Evolutionary conservation across 2,888 invertebrate genomes (phyloP).

Genomic region (Eupithecia exiguata): DNA sequence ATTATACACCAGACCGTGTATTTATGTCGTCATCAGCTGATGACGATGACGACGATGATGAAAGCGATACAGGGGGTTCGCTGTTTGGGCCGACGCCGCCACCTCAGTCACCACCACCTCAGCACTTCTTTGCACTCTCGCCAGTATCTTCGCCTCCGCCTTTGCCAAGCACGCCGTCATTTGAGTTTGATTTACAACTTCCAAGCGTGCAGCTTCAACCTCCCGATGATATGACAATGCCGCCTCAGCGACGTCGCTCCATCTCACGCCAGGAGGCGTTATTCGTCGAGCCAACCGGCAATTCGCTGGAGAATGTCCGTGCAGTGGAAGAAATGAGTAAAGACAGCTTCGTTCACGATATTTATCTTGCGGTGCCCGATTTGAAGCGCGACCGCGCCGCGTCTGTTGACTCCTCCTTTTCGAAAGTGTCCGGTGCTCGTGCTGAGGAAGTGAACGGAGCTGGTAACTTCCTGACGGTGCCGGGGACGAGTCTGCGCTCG

Average conservation of each 20-base stretch:
- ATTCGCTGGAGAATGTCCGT: slow-evolving; percentile 88
- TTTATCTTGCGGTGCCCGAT: slow-evolving; percentile 92
- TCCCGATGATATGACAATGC: slow-evolving; percentile 73
- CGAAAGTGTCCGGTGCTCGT: slow-evolving; percentile 87
- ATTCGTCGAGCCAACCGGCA: slow-evolving; percentile 89
- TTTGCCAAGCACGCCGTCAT: slow-evolving; percentile 82
- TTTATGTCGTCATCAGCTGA: slow-evolving; percentile 75
- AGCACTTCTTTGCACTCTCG: slow-evolving; percentile 61
- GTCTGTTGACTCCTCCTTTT: slow-evolving; percentile 94
- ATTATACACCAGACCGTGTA: slow-evolving; percentile 70
- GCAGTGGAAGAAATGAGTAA: slow-evolving; percentile 76
- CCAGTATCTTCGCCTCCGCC: slow-evolving; percentile 78
- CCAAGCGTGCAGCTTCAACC: slow-evolving; percentile 72
- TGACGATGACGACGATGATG: slow-evolving; percentile 78
- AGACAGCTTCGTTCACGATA: slow-evolving; percentile 86
- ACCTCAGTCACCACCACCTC: slow-evolving; percentile 52
- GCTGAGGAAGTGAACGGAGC: slow-evolving; percentile 88
- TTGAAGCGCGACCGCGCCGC: slow-evolving; percentile 93
- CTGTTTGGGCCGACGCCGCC: slow-evolving; percentile 86
- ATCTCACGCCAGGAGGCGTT: slow-evolving; percentile 93
- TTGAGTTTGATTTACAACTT: slow-evolving; percentile 61
- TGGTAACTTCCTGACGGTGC: slow-evolving; percentile 86
- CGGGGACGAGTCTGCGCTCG: slow-evolving; percentile 89
- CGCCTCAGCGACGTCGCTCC: slow-evolving; percentile 86
- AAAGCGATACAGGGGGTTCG: slow-evolving; percentile 79